Conservation (phyloP, 2,113 vertebrate genomes). For the Cavia porcellus region DNA sequence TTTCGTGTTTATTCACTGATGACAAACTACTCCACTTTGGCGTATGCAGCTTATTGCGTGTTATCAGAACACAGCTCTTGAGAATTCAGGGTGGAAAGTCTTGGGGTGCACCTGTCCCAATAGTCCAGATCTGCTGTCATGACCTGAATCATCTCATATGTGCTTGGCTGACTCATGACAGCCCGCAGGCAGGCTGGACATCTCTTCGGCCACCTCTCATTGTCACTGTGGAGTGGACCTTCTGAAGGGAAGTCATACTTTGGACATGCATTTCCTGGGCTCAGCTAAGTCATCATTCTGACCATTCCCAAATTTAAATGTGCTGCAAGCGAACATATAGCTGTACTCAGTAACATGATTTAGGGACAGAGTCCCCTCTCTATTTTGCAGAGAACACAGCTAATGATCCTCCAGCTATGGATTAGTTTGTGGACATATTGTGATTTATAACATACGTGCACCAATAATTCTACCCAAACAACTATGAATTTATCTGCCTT, state of each 20-base stretch:
- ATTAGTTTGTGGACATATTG: neutral
- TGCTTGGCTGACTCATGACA: accelerated
- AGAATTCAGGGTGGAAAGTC: accelerated
- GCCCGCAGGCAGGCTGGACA: accelerated
- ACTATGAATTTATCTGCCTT: neutral
- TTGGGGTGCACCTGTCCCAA: accelerated
- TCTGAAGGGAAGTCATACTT: accelerated
- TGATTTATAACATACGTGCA: neutral
- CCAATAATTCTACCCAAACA: neutral
- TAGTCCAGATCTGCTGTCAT: accelerated
- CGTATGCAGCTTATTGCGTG: accelerated
- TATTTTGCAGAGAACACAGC: neutral
- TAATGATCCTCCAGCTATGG: neutral
- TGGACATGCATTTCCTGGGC: accelerated
- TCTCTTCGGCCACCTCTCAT: neutral
- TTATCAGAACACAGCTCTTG: accelerated
- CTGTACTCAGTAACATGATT: accelerated
- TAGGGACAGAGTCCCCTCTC: neutral
- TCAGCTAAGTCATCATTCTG: accelerated
- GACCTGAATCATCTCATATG: too few species aligned
- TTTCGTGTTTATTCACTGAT: too few species aligned
- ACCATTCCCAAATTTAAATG: neutral
- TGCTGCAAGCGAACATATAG: neutral
- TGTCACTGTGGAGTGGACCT: accelerated
- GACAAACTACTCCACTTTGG: too few species aligned